Evolutionary conservation across 2,113 vertebrate genomes (phyloP).

Genomic region (Coturnix japonica): DNA sequence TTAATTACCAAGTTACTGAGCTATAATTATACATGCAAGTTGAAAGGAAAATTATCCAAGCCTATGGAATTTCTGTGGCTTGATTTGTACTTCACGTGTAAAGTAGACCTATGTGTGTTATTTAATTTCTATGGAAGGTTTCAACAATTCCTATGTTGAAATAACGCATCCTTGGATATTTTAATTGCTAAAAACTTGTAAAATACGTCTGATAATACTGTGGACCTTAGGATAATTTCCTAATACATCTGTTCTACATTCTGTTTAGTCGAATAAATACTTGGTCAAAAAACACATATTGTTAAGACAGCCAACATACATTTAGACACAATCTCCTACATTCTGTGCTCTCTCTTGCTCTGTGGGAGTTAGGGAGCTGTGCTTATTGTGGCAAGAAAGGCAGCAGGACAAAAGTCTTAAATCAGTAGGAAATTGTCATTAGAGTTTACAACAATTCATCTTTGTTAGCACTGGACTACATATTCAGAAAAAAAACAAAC

Average conservation of each 20-base stretch:
- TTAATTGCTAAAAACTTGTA: neutral
- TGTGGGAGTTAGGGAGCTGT: neutral
- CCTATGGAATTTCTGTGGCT: neutral
- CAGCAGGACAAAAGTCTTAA: constrained; percentile 14
- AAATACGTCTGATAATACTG: neutral
- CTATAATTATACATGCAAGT: neutral
- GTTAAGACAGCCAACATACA: neutral
- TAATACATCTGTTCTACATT: neutral
- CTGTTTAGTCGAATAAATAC: neutral
- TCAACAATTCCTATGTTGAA: neutral
- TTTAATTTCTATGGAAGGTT: neutral
- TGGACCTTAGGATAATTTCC: neutral
- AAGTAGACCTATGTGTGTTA: neutral
- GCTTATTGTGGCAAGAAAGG: constrained; percentile 15
- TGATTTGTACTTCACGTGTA: neutral
- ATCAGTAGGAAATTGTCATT: constrained; percentile 25
- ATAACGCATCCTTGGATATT: neutral
- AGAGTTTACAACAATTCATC: neutral
- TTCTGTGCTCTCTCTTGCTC: neutral
- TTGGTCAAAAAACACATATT: neutral
- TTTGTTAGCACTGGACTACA: neutral
- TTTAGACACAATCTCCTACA: neutral
- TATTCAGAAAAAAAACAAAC: neutral
- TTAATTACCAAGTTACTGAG: neutral
- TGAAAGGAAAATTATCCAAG: constrained; percentile 14